phyloP scores from a whole-genome alignment of 2,888 invertebrate species.

The Melanostoma mellinum region DNA sequence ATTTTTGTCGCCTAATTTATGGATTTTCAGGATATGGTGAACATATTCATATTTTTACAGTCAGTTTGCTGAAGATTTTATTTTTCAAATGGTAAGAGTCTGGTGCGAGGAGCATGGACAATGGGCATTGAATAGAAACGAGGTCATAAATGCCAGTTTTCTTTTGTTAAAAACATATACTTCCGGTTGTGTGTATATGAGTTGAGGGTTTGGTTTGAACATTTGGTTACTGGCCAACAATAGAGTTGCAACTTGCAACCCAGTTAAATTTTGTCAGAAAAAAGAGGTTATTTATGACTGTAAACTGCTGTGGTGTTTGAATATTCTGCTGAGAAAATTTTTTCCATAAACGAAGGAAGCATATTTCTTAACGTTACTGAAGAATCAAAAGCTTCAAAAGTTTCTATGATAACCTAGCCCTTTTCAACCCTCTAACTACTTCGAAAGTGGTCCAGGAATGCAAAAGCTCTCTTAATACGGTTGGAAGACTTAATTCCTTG shows the following conservation, averaged over 20 bases:
- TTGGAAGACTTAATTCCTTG: too few species aligned
- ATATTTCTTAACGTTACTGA: too few species aligned
- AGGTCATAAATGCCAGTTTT: constrained; percentile 56
- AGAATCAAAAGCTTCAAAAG: too few species aligned
- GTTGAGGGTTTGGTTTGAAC: neutral
- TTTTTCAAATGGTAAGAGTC: neutral
- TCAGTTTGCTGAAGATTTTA: constrained; percentile 40
- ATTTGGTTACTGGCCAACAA: constrained; percentile 50
- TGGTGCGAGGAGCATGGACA: neutral
- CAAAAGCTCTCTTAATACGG: too few species aligned
- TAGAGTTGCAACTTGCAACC: constrained; percentile 29
- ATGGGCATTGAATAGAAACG: constrained; percentile 49
- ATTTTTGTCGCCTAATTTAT: constrained; percentile 68
- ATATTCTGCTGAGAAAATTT: too few species aligned
- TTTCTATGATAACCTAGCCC: too few species aligned
- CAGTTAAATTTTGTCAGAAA: constrained; percentile 50
- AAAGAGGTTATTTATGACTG: constrained; percentile 34
- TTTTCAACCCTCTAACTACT: too few species aligned
- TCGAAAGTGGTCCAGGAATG: too few species aligned
- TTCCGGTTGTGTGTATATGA: neutral
- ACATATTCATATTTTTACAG: constrained; percentile 62
- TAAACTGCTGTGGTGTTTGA: too few species aligned
- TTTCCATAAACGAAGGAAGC: too few species aligned
- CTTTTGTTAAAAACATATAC: neutral
- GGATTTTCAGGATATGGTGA: constrained; percentile 41